A percentile compares a stretch with the other conserved stretches of the same genome.
Conservation (phyloP, 2,113 vertebrate genomes). For the Bagarius yarrelli region DNA sequence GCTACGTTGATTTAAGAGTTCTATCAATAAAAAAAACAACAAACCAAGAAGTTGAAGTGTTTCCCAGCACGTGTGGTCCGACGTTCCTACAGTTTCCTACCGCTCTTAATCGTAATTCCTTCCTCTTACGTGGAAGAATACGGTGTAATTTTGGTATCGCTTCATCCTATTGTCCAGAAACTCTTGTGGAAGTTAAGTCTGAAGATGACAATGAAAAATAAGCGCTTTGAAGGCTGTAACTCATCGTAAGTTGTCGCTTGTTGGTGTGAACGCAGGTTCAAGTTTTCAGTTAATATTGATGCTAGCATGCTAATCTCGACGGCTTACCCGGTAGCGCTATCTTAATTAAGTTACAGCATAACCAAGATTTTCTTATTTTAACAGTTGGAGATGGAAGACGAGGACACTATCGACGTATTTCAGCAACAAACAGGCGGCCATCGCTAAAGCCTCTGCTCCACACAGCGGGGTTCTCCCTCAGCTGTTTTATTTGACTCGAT, state of each 20-base stretch:
- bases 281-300: background rate
- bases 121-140: background rate
- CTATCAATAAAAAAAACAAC: background rate
- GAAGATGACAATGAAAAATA: background rate
- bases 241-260: background rate
- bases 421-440: constrained; percentile 79
- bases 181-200: background rate
- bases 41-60: background rate
- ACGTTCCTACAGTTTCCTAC: background rate
- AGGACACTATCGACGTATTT: constrained; percentile 83
- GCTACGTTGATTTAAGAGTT: background rate
- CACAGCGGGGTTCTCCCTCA: constrained; percentile 57
- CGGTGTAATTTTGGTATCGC: background rate
- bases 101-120: background rate
- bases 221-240: background rate
- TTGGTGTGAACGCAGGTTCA: no score
- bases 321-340: background rate
- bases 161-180: background rate
- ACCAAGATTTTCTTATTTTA: background rate
- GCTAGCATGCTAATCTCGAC: background rate
- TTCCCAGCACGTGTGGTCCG: background rate
- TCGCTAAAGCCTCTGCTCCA: constrained; percentile 67
- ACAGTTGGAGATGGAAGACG: constrained; percentile 82
- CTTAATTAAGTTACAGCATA: background rate
- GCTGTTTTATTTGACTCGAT: constrained; percentile 62